Percentiles rank a stretch among this genome's conserved stretches.
Evolutionary conservation across 2,113 vertebrate species (phyloP).

Genomic region (Rhinogobius similis): DNA sequence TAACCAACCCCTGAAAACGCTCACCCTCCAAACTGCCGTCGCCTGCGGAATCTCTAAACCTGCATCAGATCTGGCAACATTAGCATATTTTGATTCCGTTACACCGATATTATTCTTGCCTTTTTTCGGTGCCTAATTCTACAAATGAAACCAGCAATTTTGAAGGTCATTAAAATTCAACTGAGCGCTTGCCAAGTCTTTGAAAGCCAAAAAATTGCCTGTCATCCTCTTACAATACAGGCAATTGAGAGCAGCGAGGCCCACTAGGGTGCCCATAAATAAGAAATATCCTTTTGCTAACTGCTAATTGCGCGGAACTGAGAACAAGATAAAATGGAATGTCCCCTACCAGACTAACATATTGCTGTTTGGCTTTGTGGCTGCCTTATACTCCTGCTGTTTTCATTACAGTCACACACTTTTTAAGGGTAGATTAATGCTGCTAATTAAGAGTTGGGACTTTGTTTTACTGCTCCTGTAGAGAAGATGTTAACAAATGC

Average conservation of each 20-base stretch:
- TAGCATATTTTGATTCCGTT: slow-evolving; percentile 36
- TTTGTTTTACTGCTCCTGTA: slow-evolving; percentile 52
- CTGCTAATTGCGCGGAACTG: slow-evolving; percentile 57
- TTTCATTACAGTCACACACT: slow-evolving; percentile 24
- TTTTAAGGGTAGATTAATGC: slow-evolving; percentile 42
- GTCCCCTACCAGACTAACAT: slow-evolving; percentile 27
- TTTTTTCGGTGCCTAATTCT: slow-evolving; percentile 37
- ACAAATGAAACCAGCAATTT: slow-evolving; percentile 48
- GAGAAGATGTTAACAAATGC: slow-evolving; percentile 65
- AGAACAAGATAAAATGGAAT: slow-evolving; percentile 52
- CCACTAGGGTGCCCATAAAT: slow-evolving; percentile 46
- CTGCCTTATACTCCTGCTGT: slow-evolving; percentile 20
- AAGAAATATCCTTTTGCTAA: slow-evolving; percentile 55
- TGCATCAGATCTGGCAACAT: slow-evolving; percentile 23
- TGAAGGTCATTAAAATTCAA: slow-evolving; percentile 64
- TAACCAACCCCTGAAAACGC: slow-evolving; percentile 11
- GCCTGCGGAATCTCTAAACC: slow-evolving; percentile 14
- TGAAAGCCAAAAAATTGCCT: slow-evolving; percentile 60
- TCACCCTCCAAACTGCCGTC: not conserved
- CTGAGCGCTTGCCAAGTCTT: slow-evolving; percentile 61
- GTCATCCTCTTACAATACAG: slow-evolving; percentile 60
- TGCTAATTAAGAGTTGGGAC: slow-evolving; percentile 51
- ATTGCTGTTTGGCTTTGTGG: slow-evolving; percentile 11
- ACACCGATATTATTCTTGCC: slow-evolving; percentile 32
- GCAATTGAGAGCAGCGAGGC: slow-evolving; percentile 34